Conservation (phyloP, 2,888 invertebrate genomes). For the Mycalesis mineus region DNA sequence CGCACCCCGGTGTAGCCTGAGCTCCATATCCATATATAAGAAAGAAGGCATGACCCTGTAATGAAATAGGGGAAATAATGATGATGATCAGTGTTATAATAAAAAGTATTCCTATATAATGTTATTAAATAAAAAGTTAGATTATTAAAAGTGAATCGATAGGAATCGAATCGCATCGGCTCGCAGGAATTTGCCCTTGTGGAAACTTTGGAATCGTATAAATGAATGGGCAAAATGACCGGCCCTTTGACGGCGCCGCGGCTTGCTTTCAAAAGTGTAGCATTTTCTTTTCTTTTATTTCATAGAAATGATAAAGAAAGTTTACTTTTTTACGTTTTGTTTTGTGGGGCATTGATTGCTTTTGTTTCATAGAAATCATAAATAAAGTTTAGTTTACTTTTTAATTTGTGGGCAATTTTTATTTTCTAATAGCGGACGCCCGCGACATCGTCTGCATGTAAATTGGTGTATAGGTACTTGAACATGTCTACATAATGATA, state of each 20-base stretch:
- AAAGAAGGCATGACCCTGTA: no score
- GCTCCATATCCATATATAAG: no score
- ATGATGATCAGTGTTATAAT: no score
- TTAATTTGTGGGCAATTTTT: no score
- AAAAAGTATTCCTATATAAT: no score
- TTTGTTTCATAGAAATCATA: not conserved
- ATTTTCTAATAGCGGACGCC: no score
- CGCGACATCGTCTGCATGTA: no score
- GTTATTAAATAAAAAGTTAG: not conserved
- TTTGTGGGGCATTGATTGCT: constrained; percentile 1
- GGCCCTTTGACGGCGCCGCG: constrained; percentile 24
- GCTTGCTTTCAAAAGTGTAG: constrained; percentile 9
- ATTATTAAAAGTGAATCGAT: constrained; percentile 11
- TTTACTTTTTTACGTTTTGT: constrained; percentile 1
- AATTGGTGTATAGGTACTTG: no score
- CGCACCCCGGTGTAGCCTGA: no score
- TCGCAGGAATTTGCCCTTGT: constrained; percentile 22
- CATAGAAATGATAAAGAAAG: constrained; percentile 28
- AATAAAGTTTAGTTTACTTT: no score
- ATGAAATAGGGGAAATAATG: no score
- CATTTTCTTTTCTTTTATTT: constrained; percentile 21
- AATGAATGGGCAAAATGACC: constrained; percentile 26
- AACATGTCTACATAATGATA: no score
- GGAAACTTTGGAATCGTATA: constrained; percentile 18
- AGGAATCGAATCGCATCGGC: constrained; percentile 19